A percentile compares a stretch with the other conserved stretches of the same genome.
phyloP scores from a whole-genome alignment of 1,140 invertebrate species.

The Pararge aegeria region DNA sequence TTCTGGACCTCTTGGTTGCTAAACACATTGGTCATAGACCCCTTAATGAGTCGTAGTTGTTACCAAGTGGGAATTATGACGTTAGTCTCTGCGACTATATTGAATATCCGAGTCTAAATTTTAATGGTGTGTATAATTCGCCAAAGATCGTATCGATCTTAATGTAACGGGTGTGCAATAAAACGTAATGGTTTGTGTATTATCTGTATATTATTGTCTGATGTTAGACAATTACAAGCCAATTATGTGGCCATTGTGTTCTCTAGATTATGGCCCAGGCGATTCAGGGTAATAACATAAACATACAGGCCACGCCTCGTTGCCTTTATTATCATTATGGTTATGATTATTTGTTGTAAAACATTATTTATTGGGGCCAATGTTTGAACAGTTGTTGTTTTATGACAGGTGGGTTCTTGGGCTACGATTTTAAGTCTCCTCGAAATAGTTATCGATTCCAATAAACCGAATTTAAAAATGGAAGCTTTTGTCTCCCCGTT shows the following conservation, averaged over 20 bases:
- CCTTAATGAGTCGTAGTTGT: neutral
- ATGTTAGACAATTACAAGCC: constrained; percentile 43
- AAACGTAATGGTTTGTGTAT: constrained; percentile 37
- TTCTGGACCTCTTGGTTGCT: too few relatives aligned
- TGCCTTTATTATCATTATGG: constrained; percentile 10
- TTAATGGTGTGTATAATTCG: constrained; percentile 12
- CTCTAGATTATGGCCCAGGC: constrained; percentile 35
- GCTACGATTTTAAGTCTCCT: neutral
- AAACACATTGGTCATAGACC: too few relatives aligned
- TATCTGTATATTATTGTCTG: constrained; percentile 39
- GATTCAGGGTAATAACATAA: constrained; percentile 32
- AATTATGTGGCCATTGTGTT: constrained; percentile 43
- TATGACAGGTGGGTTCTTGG: neutral
- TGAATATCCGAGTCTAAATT: constrained; percentile 8
- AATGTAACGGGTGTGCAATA: constrained; percentile 33
- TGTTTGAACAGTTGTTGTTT: neutral
- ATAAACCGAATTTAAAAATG: too few relatives aligned
- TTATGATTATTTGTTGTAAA: constrained; percentile 1
- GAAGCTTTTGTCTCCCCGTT: too few relatives aligned
- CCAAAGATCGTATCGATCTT: constrained; percentile 28
- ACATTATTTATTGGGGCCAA: neutral
- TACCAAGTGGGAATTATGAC: neutral
- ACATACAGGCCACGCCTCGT: constrained; percentile 30
- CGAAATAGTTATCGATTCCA: too few relatives aligned
- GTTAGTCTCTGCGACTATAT: neutral